Conservation (phyloP, 2,797 vertebrate species). For the Adrianichthys oophorus region DNA sequence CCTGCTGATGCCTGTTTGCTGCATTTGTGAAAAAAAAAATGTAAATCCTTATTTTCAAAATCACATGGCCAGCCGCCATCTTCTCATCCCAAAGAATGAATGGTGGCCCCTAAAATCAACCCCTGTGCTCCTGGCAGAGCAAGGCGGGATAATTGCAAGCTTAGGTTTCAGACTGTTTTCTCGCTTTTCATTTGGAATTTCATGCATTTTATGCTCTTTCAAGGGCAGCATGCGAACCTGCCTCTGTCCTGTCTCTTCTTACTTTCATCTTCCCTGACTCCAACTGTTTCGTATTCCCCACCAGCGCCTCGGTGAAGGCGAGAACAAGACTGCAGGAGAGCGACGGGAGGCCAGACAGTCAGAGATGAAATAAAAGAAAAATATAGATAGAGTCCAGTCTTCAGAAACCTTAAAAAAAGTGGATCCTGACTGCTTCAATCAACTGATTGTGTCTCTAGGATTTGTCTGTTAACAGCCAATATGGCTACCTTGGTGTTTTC, state of each 20-base stretch:
- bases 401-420: constrained; percentile 10
- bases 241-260: constrained; percentile 45
- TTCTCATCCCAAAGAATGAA: constrained; percentile 1
- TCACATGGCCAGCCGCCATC: constrained; percentile 31
- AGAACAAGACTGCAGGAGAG: constrained; percentile 33
- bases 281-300: constrained; percentile 62
- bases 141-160: constrained; percentile 35
- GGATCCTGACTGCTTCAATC: constrained; percentile 36
- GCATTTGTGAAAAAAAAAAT: constrained; percentile 10
- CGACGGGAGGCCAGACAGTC: constrained; percentile 56
- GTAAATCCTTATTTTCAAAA: constrained; percentile 9
- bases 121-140: constrained; percentile 11
- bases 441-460: constrained; percentile 57
- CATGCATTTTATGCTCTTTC: constrained; percentile 65
- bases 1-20: constrained; percentile 2
- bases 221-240: constrained; percentile 61
- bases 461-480: constrained; percentile 72
- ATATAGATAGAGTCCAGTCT: constrained; percentile 62
- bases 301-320: constrained; percentile 39
- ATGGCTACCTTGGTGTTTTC: constrained; percentile 52
- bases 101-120: constrained; percentile 17
- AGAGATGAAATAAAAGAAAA: constrained; percentile 63
- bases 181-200: constrained; percentile 65
- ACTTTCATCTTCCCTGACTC: constrained; percentile 55
- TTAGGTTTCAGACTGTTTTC: constrained; percentile 31